Conservation (phyloP, 2,113 vertebrate genomes). For the Macrotus californicus region DNA sequence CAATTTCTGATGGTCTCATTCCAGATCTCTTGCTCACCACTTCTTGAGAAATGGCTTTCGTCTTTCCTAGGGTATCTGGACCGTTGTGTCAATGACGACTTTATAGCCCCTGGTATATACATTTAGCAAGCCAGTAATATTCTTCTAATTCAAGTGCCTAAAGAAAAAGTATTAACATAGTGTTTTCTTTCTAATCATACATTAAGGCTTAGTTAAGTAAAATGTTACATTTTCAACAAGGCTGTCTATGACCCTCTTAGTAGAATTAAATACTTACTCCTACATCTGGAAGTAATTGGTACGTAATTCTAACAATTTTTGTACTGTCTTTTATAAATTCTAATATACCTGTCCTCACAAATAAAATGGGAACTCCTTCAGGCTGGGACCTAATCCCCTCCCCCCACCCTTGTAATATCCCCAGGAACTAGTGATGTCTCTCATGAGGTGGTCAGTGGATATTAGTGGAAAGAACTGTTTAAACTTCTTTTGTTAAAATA, state of each 20-base stretch:
- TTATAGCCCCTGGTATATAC: neutral
- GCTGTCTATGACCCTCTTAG: neutral
- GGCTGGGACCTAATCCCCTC: neutral
- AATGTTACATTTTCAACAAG: neutral
- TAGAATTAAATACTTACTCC: neutral
- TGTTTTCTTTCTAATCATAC: neutral
- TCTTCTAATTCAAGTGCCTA: neutral
- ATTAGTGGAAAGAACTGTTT: neutral
- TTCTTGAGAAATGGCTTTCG: neutral
- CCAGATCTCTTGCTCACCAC: neutral
- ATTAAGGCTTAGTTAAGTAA: neutral
- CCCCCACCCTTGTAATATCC: neutral
- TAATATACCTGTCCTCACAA: neutral
- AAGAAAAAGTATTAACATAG: neutral
- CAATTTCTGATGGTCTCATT: neutral
- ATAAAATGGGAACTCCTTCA: neutral
- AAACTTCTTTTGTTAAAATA: conserved; percentile 13
- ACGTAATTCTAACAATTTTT: neutral
- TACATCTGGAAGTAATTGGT: neutral
- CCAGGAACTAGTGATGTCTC: rapidly evolving
- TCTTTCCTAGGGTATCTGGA: neutral
- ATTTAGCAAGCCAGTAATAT: neutral
- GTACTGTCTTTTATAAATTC: neutral
- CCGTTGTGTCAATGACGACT: neutral
- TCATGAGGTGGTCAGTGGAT: neutral